phyloP scores from a whole-genome alignment of 2,888 invertebrate genomes.

The Tineola bisselliella region DNA sequence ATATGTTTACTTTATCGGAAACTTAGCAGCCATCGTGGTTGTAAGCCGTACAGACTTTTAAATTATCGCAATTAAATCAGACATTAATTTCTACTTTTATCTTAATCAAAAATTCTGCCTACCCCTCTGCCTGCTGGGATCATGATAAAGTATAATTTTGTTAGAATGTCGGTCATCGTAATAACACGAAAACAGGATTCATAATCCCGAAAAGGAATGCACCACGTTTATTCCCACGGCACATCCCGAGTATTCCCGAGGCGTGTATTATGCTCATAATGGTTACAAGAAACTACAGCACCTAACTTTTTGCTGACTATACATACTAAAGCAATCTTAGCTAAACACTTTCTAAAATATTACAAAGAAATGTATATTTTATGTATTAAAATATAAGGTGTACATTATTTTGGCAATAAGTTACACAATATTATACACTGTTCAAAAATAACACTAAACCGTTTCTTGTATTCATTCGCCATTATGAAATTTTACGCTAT shows the following conservation, averaged over 20 bases:
- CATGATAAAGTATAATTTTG: neutral
- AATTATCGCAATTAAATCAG: too few relatives aligned
- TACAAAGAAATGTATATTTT: neutral
- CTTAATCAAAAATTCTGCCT: too few relatives aligned
- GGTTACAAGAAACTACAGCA: constrained; percentile 34
- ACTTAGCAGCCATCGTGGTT: too few relatives aligned
- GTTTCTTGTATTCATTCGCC: constrained; percentile 4
- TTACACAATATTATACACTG: neutral
- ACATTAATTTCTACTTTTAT: too few relatives aligned
- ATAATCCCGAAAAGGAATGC: constrained; percentile 21
- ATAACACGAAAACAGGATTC: neutral
- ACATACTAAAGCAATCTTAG: neutral
- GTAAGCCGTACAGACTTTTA: too few relatives aligned
- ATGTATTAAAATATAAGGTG: too few relatives aligned
- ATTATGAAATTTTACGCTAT: constrained; percentile 9
- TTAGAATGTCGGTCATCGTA: neutral
- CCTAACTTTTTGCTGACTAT: constrained; percentile 9
- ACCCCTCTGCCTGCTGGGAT: too few relatives aligned
- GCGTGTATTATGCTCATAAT: constrained; percentile 41
- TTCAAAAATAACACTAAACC: neutral
- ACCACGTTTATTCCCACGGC: constrained; percentile 36
- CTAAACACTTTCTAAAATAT: neutral
- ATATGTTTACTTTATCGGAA: too few relatives aligned
- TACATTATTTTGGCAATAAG: too few relatives aligned
- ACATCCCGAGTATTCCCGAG: constrained; percentile 18